Conservation (phyloP, 2,797 vertebrate genomes). For the Coregonus suidteri region DNA sequence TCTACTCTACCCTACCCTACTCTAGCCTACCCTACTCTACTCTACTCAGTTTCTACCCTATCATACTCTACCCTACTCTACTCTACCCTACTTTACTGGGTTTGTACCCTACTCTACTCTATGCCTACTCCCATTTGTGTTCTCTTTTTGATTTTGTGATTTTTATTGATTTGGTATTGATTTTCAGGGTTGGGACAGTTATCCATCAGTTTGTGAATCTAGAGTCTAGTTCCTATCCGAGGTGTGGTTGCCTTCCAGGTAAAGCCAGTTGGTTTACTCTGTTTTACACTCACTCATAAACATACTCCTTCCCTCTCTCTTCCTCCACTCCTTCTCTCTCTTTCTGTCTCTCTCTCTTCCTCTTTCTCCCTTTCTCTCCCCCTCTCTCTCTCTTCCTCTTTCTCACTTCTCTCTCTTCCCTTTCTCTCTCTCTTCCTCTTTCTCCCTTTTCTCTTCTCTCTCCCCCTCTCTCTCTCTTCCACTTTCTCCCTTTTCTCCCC, state of each 20-base stretch:
- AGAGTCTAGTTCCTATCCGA: neutral
- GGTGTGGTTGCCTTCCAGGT: neutral
- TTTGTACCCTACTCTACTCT: neutral
- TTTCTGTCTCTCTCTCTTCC: slow-evolving; percentile 8
- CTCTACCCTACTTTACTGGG: too few relatives aligned
- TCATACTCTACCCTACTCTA: too few relatives aligned
- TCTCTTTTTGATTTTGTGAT: neutral
- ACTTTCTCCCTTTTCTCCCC: slow-evolving; percentile 22
- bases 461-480: slow-evolving; percentile 11
- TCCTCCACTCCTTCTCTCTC: neutral
- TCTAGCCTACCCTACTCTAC: too few relatives aligned
- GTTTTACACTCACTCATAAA: neutral
- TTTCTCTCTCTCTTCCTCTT: neutral
- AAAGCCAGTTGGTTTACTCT: slow-evolving; percentile 31
- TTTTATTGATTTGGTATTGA: neutral
- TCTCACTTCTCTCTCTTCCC: neutral
- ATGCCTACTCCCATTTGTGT: neutral
- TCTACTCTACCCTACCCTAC: too few relatives aligned
- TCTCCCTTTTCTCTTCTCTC: neutral
- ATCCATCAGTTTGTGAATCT: too few relatives aligned
- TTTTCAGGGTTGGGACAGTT: neutral
- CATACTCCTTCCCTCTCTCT: slow-evolving; percentile 8
- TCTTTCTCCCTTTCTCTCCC: too few relatives aligned
- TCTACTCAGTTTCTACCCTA: too few relatives aligned
- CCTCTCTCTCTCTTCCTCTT: neutral